A percentile compares a stretch with the other conserved stretches of the same genome.
phyloP scores from a whole-genome alignment of 2,113 vertebrate species.

The Chloropsis hardwickii region DNA sequence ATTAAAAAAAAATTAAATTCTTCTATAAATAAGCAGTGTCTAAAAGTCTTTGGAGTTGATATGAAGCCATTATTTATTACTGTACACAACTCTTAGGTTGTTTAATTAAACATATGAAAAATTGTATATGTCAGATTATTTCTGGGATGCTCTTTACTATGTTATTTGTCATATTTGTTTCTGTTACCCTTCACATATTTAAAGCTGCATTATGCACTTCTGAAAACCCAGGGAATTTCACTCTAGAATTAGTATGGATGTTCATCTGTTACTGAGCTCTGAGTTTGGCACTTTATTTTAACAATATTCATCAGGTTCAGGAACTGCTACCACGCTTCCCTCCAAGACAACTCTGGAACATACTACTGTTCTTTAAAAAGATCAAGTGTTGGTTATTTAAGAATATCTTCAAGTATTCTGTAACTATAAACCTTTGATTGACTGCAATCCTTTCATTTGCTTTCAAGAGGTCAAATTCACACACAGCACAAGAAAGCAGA shows the following conservation, averaged over 20 bases:
- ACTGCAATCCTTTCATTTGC: neutral
- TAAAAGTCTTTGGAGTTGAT: neutral
- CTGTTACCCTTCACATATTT: neutral
- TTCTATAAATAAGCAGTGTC: neutral
- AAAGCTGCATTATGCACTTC: neutral
- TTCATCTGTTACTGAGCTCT: neutral
- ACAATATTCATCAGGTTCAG: neutral
- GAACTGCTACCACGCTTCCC: neutral
- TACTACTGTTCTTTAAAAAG: neutral
- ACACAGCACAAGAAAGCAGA: neutral
- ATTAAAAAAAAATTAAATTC: neutral
- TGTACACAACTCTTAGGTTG: neutral
- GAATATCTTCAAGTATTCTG: neutral
- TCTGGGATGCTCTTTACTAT: neutral
- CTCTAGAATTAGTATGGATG: neutral
- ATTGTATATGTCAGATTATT: neutral
- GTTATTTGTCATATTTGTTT: neutral
- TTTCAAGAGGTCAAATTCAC: neutral
- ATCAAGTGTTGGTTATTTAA: neutral
- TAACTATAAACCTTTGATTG: neutral
- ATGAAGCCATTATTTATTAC: neutral
- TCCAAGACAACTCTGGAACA: neutral
- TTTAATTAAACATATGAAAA: neutral
- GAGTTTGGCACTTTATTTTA: neutral
- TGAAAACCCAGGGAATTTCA: neutral